Conservation (phyloP, 2,113 vertebrate genomes). For the Probosciger aterrimus region DNA sequence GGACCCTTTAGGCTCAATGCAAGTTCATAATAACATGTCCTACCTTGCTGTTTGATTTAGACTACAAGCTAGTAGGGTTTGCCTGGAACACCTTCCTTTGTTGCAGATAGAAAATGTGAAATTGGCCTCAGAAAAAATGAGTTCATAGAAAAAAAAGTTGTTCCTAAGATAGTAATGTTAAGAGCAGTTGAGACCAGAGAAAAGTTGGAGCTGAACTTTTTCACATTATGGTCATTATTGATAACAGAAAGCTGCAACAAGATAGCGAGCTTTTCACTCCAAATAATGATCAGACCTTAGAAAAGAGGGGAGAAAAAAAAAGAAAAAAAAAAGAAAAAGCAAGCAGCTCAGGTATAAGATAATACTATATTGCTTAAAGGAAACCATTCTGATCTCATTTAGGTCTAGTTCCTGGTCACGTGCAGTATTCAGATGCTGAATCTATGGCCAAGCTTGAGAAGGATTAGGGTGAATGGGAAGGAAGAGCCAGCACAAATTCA, state of each 20-base stretch:
- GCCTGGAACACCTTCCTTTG: not conserved
- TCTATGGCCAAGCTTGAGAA: not conserved
- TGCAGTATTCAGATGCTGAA: not conserved
- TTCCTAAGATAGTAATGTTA: not conserved
- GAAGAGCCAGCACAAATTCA: not conserved
- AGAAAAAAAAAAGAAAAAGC: too few relatives aligned
- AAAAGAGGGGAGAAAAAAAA: accelerated
- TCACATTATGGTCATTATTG: not conserved
- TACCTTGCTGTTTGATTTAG: constrained; percentile 19
- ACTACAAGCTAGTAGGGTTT: not conserved
- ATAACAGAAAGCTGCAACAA: not conserved
- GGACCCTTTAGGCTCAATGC: not conserved
- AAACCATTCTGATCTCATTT: not conserved
- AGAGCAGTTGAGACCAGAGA: not conserved
- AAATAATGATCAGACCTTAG: not conserved
- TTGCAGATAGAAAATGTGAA: not conserved
- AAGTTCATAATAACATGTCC: not conserved
- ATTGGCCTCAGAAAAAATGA: not conserved
- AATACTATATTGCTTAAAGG: not conserved
- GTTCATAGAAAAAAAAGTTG: not conserved
- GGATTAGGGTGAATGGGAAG: not conserved
- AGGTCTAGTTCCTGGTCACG: not conserved
- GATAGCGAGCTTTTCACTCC: not conserved
- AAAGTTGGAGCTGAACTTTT: constrained; percentile 14
- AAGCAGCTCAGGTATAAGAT: not conserved